Evolutionary conservation across 2,888 invertebrate species (phyloP), one percentile per base, ranked within the genome.

Genomic region (Dasysyrphus albostriatus): DNA sequence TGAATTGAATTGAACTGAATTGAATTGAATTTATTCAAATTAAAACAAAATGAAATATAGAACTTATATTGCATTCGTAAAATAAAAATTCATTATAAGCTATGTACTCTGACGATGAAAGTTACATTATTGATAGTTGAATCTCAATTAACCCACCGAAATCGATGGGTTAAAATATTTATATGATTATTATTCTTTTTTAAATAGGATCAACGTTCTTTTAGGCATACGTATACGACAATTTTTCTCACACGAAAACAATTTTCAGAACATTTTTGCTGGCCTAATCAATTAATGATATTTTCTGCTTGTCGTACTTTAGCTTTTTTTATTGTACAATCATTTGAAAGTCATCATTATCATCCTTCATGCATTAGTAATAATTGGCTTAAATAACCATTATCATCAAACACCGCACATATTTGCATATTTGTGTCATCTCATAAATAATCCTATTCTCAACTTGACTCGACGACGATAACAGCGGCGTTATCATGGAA

Each of bases 381-480:
- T 39, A 59, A 59, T 59, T 59, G 19, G 59, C 39, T 59, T 59
- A 39, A 39, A 39, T 39, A 19, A 37, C 24, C 39, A 19, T 59
- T 58, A 58, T 59, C 24, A 59, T 39, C 37, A 59, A 59, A 59
- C 19, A 19, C 39, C 37, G 39, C 59, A 39, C 16, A 59, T 59
- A 10, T 59, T 37, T 39, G 3, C 14, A 19, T 24, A 24, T 37
- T 19, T 39, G 5, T 39, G 10, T 39, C 19, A 39, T 59, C 24
- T 24, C 24, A 24, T 6, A 54, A 54, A 29, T 54, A 29, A 54
- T 29, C 0, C 1, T 19, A 5, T 47, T 47, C 29, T 54, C n/a
- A 14, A 4, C 14, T 29, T 12, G 7, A 54, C 19, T 12, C 16
- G 6, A 39, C 19, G n/a, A 59, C 39, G 39, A 37, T 4, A 19